Evolutionary conservation across 2,797 vertebrate genomes (phyloP).

Genomic region (Enteromius afrohamiltoni): DNA sequence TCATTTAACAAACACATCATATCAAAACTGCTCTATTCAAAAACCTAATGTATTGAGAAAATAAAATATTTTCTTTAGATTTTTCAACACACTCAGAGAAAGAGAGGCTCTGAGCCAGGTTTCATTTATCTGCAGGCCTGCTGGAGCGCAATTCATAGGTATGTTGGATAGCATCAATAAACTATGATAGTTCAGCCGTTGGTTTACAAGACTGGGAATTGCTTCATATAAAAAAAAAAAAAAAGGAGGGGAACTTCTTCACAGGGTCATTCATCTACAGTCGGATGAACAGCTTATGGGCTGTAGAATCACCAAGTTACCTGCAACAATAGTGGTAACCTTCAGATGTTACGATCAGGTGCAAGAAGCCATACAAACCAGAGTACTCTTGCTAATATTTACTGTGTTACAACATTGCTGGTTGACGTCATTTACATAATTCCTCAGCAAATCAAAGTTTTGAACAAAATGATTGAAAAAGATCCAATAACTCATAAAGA

Average conservation of each 20-base stretch:
- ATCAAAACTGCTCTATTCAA: constrained; percentile 11
- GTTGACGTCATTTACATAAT: no score
- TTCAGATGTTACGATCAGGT: not conserved
- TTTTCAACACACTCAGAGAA: not conserved
- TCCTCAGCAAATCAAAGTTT: no score
- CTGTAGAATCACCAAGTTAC: constrained; percentile 38
- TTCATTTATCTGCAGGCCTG: constrained; percentile 34
- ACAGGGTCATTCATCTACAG: constrained; percentile 32
- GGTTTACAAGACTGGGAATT: constrained; percentile 52
- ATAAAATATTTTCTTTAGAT: constrained; percentile 16
- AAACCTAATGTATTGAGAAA: not conserved
- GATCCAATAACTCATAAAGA: no score
- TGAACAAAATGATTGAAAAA: no score
- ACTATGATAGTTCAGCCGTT: constrained; percentile 45
- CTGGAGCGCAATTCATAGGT: constrained; percentile 53
- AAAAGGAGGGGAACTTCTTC: constrained; percentile 34
- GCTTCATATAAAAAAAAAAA: constrained; percentile 9
- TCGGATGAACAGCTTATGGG: constrained; percentile 46
- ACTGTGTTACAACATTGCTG: not conserved
- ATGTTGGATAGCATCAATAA: constrained; percentile 57
- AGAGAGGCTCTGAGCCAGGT: constrained; percentile 7
- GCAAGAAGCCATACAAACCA: constrained; percentile 20
- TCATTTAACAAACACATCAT: constrained; percentile 4
- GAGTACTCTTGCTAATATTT: not conserved
- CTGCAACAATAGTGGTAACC: constrained; percentile 21